A percentile compares a stretch with the other conserved stretches of the same genome.
Conservation (phyloP, 2,113 vertebrate species). For the Seriola rivoliana region DNA sequence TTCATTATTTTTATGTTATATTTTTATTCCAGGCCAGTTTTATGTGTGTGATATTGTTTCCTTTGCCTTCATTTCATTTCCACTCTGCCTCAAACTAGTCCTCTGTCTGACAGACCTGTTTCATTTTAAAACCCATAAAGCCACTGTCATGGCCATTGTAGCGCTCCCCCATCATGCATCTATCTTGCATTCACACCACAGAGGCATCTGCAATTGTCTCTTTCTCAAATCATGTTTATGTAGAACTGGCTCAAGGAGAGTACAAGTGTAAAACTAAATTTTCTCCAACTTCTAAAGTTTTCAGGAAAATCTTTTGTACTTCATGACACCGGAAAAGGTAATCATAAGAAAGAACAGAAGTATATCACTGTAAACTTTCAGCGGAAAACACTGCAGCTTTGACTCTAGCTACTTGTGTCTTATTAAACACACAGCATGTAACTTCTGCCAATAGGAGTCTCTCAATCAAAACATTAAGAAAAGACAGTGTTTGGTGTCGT, state of each 20-base stretch:
- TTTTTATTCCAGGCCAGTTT: constrained; percentile 40
- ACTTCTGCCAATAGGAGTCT: too few relatives aligned
- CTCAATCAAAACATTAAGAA: too few relatives aligned
- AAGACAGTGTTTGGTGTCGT: too few relatives aligned
- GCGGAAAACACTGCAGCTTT: background rate
- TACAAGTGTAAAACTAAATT: background rate
- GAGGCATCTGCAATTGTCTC: constrained; percentile 3
- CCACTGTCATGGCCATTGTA: constrained; percentile 13
- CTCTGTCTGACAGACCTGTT: constrained; percentile 32
- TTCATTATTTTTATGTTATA: constrained; percentile 65
- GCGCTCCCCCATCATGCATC: constrained; percentile 17
- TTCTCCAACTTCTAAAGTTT: background rate
- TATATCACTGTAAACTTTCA: background rate
- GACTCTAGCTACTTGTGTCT: too few relatives aligned
- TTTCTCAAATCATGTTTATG: constrained; percentile 31
- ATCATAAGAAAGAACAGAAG: background rate
- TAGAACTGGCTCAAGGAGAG: constrained; percentile 10
- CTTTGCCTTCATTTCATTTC: constrained; percentile 36
- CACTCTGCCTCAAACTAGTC: constrained; percentile 23
- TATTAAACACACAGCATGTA: too few relatives aligned
- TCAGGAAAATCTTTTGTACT: background rate
- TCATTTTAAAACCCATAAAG: constrained; percentile 53
- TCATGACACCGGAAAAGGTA: background rate
- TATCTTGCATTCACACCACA: constrained; percentile 2
- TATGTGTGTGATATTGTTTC: constrained; percentile 8